Conservation (phyloP, 1,140 invertebrate species). For the Dufourea novaeangliae region DNA sequence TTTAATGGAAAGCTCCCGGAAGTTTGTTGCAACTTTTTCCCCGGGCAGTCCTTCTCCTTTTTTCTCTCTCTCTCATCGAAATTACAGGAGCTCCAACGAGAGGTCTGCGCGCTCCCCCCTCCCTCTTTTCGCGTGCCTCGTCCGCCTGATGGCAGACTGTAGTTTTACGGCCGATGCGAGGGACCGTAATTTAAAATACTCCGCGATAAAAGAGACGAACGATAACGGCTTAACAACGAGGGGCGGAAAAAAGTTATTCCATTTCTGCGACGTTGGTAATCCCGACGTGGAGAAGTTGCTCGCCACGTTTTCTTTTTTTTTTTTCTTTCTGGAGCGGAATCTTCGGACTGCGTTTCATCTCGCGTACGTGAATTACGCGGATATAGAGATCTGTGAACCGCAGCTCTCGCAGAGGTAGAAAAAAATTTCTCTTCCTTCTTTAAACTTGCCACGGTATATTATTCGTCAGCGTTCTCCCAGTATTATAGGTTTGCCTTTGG, state of each 20-base stretch:
- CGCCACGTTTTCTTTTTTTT: neutral
- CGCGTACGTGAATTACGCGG: constrained; percentile 14
- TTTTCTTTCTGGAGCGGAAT: neutral
- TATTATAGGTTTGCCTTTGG: too few species aligned
- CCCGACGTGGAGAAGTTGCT: constrained; percentile 42
- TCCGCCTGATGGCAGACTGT: constrained; percentile 28
- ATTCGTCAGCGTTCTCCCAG: neutral
- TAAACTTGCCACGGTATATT: neutral
- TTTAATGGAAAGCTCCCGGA: constrained; percentile 16
- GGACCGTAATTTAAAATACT: constrained; percentile 49
- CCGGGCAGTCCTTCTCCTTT: neutral
- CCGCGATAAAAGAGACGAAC: constrained; percentile 49
- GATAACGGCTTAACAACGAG: constrained; percentile 46
- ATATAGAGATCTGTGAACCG: neutral
- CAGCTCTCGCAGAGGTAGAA: too few species aligned
- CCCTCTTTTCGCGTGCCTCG: neutral
- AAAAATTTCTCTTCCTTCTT: neutral
- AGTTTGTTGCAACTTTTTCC: constrained; percentile 37
- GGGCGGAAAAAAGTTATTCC: constrained; percentile 41
- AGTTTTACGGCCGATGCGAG: constrained; percentile 50
- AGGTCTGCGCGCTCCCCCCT: neutral
- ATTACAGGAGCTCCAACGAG: constrained; percentile 24
- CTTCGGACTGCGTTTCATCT: constrained; percentile 3
- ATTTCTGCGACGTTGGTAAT: constrained; percentile 46
- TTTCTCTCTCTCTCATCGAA: constrained; percentile 34